These are phyloP conservation scores for Parauchenoglanis punctatus DNA, from an alignment of 2,797 vertebrate species.

Conservation along the genomic window DNA sequence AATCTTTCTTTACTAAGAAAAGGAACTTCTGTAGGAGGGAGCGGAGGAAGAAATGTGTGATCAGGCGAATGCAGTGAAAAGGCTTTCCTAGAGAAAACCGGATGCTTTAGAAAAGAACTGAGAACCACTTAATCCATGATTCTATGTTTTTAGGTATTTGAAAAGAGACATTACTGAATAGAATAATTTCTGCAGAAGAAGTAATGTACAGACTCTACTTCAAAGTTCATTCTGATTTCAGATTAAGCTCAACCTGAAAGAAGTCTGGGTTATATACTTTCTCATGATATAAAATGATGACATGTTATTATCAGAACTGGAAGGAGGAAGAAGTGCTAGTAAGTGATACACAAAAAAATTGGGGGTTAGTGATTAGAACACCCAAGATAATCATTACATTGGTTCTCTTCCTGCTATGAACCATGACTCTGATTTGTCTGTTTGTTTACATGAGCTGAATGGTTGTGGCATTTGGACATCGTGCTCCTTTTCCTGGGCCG, in stretches of 20 bases:
- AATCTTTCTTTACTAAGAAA: background rate
- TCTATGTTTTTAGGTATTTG: background rate
- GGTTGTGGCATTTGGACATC: conserved; percentile 24
- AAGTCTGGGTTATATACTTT: background rate
- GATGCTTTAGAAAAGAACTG: background rate
- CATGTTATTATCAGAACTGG: background rate
- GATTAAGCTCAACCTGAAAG: background rate
- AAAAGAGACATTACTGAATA: background rate
- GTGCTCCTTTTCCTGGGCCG: background rate
- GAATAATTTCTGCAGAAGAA: background rate
- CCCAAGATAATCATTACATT: conserved; percentile 26
- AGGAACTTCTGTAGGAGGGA: background rate
- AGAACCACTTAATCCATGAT: background rate
- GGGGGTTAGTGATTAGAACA: conserved; percentile 14
- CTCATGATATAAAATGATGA: background rate
- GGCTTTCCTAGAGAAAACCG: background rate
- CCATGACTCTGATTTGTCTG: conserved; percentile 18
- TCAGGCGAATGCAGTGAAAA: background rate
- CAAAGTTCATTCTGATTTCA: background rate
- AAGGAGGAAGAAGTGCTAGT: conserved; percentile 22
- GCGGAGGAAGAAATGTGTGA: background rate
- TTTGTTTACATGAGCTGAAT: background rate
- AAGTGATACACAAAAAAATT: conserved; percentile 23
- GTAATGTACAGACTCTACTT: background rate
- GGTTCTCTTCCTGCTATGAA: conserved; percentile 23